Conservation (phyloP, 2,113 vertebrate genomes). For the Lates calcarifer region DNA sequence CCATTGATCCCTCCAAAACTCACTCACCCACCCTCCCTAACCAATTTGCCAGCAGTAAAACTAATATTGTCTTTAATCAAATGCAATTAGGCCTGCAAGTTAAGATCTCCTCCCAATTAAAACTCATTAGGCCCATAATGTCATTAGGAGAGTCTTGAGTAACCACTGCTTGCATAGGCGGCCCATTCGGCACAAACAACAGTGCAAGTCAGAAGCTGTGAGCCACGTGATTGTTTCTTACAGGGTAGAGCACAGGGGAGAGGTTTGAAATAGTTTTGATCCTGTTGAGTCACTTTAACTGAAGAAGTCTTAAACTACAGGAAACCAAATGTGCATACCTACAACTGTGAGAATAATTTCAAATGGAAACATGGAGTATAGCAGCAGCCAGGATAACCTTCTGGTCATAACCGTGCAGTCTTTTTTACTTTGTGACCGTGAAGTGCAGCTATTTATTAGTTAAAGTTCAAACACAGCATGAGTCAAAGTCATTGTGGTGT, state of each 20-base stretch:
- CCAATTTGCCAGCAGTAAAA: slow-evolving; percentile 86
- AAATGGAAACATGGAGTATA: slow-evolving; percentile 1
- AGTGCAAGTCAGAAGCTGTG: slow-evolving; percentile 49
- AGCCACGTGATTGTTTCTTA: slow-evolving; percentile 21
- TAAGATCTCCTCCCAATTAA: slow-evolving; percentile 89
- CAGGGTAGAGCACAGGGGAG: background rate
- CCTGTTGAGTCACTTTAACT: background rate
- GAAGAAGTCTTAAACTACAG: slow-evolving; percentile 13
- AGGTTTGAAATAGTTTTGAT: background rate
- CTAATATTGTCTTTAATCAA: slow-evolving; percentile 90
- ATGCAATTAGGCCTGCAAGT: slow-evolving; percentile 87
- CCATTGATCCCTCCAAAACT: slow-evolving; percentile 74
- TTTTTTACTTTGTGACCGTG: background rate
- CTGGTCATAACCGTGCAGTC: background rate
- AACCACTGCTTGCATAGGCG: slow-evolving; percentile 73
- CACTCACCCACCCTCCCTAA: slow-evolving; percentile 62
- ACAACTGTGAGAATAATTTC: slow-evolving; percentile 1
- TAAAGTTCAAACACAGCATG: background rate
- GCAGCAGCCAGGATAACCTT: background rate
- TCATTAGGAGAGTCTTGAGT: slow-evolving; percentile 80
- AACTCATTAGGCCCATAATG: slow-evolving; percentile 86
- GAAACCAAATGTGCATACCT: slow-evolving; percentile 9
- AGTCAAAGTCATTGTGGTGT: background rate
- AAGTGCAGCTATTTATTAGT: background rate
- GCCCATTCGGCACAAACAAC: slow-evolving; percentile 68